Percentiles rank a stretch among this genome's conserved stretches.
Evolutionary conservation across 2,797 vertebrate species (phyloP).

Genomic region (Pseudocheirus occidentalis): DNA sequence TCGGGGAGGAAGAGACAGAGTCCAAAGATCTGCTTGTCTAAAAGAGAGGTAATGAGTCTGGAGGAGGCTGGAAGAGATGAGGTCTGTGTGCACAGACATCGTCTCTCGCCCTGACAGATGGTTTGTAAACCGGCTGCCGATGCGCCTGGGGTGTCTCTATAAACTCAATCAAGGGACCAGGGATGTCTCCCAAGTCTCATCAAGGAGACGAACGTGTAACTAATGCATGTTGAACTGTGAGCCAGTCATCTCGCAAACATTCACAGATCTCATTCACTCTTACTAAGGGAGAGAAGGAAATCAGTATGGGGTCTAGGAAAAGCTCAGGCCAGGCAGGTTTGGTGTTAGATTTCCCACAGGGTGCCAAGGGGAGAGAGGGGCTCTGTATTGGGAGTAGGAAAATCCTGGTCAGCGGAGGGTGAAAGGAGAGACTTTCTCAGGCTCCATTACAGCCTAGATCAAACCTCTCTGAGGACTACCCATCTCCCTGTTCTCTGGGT

Average conservation of each 20-base stretch:
- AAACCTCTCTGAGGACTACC: background rate
- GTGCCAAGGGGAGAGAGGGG: background rate
- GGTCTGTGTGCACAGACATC: background rate
- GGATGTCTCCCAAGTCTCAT: slow-evolving; percentile 1
- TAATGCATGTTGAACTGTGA: slow-evolving; percentile 5
- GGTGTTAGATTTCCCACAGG: background rate
- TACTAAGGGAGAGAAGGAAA: background rate
- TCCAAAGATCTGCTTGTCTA: background rate
- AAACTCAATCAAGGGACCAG: background rate
- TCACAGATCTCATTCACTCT: background rate
- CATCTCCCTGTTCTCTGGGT: background rate
- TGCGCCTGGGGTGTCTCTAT: background rate
- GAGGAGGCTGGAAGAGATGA: background rate
- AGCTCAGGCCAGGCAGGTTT: background rate
- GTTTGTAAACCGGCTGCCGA: background rate
- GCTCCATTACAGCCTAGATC: background rate
- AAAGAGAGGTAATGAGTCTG: background rate
- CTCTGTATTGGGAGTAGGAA: background rate
- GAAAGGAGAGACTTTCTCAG: background rate
- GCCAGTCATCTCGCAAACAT: background rate
- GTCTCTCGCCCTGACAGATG: background rate
- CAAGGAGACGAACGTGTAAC: background rate
- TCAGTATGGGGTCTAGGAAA: background rate
- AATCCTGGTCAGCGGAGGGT: background rate
- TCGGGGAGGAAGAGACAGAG: background rate